Percentiles rank a stretch among this genome's conserved stretches.
Conservation (phyloP, 2,113 vertebrate species). For the Grallaria varia region DNA sequence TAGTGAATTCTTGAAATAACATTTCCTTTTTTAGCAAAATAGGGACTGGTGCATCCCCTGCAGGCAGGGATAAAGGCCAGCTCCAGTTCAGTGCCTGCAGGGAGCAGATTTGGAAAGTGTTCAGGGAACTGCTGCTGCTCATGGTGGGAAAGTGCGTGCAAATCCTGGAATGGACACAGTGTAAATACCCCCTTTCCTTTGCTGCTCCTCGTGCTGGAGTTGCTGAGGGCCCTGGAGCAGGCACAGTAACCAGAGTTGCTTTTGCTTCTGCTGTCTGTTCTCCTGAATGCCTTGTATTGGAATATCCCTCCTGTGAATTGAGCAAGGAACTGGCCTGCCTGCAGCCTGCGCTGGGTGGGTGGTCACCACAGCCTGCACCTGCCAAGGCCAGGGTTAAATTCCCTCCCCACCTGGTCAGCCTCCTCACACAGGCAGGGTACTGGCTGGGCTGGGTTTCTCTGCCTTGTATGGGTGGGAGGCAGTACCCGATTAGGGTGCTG, state of each 20-base stretch:
- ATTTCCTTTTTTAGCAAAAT: neutral
- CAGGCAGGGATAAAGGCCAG: constrained; percentile 43
- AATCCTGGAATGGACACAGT: constrained; percentile 27
- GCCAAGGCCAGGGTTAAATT: neutral
- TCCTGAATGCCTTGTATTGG: neutral
- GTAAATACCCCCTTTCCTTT: constrained; percentile 43
- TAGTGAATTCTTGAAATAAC: neutral
- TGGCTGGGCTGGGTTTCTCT: neutral
- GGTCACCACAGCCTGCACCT: neutral
- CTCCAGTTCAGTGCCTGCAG: constrained; percentile 23
- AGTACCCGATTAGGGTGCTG: neutral
- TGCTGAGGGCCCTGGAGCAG: neutral
- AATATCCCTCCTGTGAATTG: neutral
- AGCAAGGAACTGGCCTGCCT: neutral
- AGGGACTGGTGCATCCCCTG: constrained; percentile 27
- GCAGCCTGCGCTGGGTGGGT: neutral
- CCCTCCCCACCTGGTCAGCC: neutral
- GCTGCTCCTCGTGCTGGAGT: neutral
- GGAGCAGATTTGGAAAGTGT: neutral
- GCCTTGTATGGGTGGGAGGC: neutral
- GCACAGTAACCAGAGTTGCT: neutral
- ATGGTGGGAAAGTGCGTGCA: constrained; percentile 14
- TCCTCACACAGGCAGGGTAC: neutral
- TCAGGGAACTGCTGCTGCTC: neutral
- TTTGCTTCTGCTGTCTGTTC: neutral